Conservation (phyloP, 1,140 invertebrate genomes). For the Macrobrachium rosenbergii region DNA sequence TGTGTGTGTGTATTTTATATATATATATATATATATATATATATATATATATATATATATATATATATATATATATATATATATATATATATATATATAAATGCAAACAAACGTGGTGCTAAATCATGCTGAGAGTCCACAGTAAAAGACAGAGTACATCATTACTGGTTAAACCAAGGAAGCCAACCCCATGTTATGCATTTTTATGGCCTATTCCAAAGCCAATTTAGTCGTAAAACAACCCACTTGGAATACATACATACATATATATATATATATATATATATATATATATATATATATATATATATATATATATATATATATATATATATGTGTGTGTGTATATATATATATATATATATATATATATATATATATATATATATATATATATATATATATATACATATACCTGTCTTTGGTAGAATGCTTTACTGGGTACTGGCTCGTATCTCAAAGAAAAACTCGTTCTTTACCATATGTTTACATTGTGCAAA, state of each 20-base stretch:
- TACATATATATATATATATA: constrained; percentile 6
- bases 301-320: constrained; percentile 12
- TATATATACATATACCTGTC: not conserved
- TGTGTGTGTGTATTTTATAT: no score
- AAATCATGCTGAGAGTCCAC: no score
- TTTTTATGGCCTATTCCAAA: no score
- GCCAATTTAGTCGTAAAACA: no score
- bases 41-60: not conserved
- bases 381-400: constrained; percentile 20
- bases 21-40: not conserved
- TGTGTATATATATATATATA: not conserved
- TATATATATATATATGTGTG: not conserved
- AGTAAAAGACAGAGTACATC: no score
- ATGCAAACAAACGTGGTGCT: no score
- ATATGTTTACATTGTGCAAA: not conserved
- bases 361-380: constrained; percentile 21
- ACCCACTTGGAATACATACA: not conserved
- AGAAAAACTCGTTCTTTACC: no score
- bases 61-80: constrained; percentile 2
- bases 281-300: constrained; percentile 24
- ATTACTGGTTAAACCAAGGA: no score
- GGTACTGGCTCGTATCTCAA: no score
- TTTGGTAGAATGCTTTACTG: no score
- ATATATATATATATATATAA: not conserved
- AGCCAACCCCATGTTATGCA: no score